Percentiles rank a stretch among this genome's conserved stretches.
phyloP scores from a whole-genome alignment of 2,113 vertebrate genomes.

The Phalacrocorax brasilianus region DNA sequence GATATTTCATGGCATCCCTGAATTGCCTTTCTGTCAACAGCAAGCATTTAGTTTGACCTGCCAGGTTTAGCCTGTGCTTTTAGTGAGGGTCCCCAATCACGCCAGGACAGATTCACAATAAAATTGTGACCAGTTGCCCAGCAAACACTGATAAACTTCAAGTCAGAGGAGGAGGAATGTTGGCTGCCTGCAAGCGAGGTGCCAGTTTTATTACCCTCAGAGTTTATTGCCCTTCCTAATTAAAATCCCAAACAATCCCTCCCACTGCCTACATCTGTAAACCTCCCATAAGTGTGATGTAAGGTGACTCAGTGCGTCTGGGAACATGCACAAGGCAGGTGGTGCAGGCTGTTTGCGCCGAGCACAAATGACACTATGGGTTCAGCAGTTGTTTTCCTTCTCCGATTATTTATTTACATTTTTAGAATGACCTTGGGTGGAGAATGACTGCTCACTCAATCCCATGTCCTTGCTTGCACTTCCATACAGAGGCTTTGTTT shows the following conservation, averaged over 20 bases:
- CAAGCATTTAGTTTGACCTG: neutral
- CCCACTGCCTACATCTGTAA: neutral
- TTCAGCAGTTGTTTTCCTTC: neutral
- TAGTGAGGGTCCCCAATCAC: neutral
- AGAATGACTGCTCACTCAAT: neutral
- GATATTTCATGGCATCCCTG: neutral
- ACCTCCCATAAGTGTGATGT: rapidly evolving
- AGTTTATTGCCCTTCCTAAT: neutral
- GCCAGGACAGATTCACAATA: neutral
- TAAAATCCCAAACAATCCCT: neutral
- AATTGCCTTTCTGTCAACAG: neutral
- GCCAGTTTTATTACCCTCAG: neutral
- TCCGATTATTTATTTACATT: neutral
- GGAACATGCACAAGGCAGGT: neutral
- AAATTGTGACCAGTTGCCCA: neutral
- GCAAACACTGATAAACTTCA: neutral
- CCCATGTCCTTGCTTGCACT: neutral
- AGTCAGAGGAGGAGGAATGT: neutral
- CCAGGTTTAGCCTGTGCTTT: neutral
- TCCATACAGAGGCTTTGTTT: neutral
- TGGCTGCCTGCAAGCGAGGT: neutral
- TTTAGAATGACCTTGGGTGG: neutral
- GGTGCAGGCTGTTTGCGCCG: neutral
- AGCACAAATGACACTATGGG: neutral
- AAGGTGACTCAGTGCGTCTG: neutral